phyloP scores from a whole-genome alignment of 2,888 invertebrate species.

The Synanthedon vespiformis region DNA sequence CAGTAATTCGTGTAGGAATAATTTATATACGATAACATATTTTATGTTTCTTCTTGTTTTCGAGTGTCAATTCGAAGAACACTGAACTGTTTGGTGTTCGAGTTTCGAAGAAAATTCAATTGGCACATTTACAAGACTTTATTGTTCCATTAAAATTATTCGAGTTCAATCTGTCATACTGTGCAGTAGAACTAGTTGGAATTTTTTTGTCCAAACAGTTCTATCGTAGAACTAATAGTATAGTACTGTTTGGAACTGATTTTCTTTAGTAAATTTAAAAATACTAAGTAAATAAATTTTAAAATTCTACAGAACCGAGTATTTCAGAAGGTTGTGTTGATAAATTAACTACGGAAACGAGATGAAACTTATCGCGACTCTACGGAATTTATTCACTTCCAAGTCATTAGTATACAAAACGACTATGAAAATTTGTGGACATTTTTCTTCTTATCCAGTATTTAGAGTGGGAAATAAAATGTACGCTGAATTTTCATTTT shows the following conservation, averaged over 20 bases:
- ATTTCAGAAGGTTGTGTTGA: not conserved
- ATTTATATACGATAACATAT: not conserved
- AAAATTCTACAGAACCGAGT: not conserved
- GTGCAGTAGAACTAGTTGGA: too few relatives aligned
- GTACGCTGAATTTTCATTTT: constrained; percentile 66
- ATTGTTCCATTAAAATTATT: too few relatives aligned
- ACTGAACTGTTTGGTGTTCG: too few relatives aligned
- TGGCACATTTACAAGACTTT: constrained; percentile 2
- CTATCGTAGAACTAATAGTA: too few relatives aligned
- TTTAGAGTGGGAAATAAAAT: constrained; percentile 46
- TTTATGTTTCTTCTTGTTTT: constrained; percentile 3
- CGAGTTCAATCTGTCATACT: too few relatives aligned
- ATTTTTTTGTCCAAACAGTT: too few relatives aligned
- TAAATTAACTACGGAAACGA: constrained; percentile 8
- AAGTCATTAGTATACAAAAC: constrained; percentile 18
- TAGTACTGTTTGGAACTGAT: too few relatives aligned
- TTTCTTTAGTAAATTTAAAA: too few relatives aligned
- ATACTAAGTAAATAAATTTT: constrained; percentile 1
- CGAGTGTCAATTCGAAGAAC: too few relatives aligned
- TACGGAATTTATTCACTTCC: constrained; percentile 20
- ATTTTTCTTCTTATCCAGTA: constrained; percentile 45
- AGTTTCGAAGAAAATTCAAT: constrained; percentile 3
- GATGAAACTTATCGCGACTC: constrained; percentile 5
- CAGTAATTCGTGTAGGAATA: constrained; percentile 1
- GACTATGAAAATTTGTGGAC: constrained; percentile 49